phyloP scores from a whole-genome alignment of 1,140 invertebrate species.

The Drosophila santomea region DNA sequence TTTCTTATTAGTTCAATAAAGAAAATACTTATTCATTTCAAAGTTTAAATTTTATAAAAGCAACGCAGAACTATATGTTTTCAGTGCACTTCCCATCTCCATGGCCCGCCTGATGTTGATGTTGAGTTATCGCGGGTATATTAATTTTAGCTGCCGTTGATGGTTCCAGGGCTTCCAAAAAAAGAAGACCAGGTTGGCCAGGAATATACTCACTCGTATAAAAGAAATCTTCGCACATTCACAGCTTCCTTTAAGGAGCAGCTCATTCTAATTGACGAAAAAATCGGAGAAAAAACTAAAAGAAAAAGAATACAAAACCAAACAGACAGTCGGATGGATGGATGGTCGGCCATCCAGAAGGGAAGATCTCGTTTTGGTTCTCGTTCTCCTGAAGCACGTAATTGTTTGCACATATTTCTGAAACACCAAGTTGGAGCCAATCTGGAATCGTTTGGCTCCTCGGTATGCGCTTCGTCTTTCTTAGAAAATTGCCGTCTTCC shows the following conservation, averaged over 20 bases:
- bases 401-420: slow-evolving; percentile 81
- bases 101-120: slow-evolving; percentile 52
- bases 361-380: slow-evolving; percentile 43
- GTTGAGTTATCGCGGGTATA: slow-evolving; percentile 80
- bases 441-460: slow-evolving; percentile 60
- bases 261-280: slow-evolving; percentile 81
- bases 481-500: slow-evolving; percentile 81
- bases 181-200: slow-evolving; percentile 9
- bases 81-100: slow-evolving; percentile 31
- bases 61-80: too few relatives aligned
- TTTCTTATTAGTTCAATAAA: too few relatives aligned
- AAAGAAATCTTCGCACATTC: slow-evolving; percentile 77
- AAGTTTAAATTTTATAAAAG: too few relatives aligned
- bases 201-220: slow-evolving; percentile 41
- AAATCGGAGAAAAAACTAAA: slow-evolving; percentile 64
- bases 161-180: slow-evolving; percentile 65
- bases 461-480: slow-evolving; percentile 77
- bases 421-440: slow-evolving; percentile 73
- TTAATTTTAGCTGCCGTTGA: slow-evolving; percentile 82
- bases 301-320: slow-evolving; percentile 57
- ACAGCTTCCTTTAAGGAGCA: slow-evolving; percentile 66
- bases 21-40: too few relatives aligned
- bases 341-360: slow-evolving; percentile 15
- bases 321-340: slow-evolving; percentile 16
- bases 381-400: slow-evolving; percentile 54